phyloP scores from a whole-genome alignment of 2,113 vertebrate genomes.

The Penelope pileata region DNA sequence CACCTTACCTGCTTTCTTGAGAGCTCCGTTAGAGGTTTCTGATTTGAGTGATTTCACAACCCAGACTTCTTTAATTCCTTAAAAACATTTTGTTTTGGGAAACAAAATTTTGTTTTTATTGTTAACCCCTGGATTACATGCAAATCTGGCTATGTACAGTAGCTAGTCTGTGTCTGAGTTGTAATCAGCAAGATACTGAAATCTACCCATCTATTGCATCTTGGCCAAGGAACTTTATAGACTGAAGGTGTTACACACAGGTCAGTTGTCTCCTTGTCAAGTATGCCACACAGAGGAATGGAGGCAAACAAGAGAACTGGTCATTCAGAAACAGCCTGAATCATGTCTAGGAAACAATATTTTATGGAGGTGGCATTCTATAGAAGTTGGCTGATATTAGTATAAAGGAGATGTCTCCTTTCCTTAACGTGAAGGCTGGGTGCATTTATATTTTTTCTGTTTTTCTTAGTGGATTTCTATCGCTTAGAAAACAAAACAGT shows the following conservation, averaged over 20 bases:
- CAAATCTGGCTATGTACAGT: neutral
- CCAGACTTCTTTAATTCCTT: neutral
- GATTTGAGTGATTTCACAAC: neutral
- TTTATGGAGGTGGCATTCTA: neutral
- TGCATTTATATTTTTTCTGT: neutral
- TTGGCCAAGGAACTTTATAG: neutral
- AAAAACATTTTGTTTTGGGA: neutral
- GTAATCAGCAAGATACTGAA: rapidly evolving
- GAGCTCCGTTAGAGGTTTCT: neutral
- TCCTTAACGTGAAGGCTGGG: neutral
- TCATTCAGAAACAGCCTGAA: neutral
- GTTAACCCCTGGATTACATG: neutral
- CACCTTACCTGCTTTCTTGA: neutral
- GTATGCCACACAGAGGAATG: neutral
- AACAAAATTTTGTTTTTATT: neutral
- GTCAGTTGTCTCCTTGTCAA: neutral
- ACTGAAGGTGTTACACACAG: neutral
- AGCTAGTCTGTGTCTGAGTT: neutral
- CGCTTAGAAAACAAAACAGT: neutral
- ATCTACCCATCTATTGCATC: neutral
- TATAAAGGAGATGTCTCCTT: rapidly evolving
- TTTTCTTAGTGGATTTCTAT: neutral
- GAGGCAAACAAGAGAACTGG: neutral
- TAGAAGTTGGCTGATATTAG: neutral
- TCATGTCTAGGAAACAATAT: neutral